Evolutionary conservation across 2,888 invertebrate species (phyloP), one percentile per base, ranked within the genome.

Genomic region (Malthinus seriepunctatus): DNA sequence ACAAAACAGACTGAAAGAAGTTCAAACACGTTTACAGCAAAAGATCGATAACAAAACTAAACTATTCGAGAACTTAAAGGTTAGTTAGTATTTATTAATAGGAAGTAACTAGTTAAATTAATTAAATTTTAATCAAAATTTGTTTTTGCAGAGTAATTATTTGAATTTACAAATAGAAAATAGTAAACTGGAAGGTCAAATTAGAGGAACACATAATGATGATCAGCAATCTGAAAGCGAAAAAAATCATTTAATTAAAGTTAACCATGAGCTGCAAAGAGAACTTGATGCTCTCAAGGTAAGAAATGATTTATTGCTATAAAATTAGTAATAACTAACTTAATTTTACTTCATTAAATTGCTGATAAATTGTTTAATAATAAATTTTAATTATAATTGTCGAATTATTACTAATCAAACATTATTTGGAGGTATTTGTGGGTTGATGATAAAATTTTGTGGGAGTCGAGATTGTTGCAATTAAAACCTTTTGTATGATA

Each of bases 21-120:
- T 81, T 3, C 75, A 80, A 63, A 79, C 80, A 15, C 81, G 84
- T 62, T 56, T 81, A n/a, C 79, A 81, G 51, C 79, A 80, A 65
- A 73, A 72, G 5, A 65, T 70, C 44, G 67, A 62, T 23, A 71
- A 73, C 11, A 77, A 73, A 45, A 78, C 79, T 15, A 74, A 65
- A 56, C 33, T 60, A n/a, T 53, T 67, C 38, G 64, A 64, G 35
- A 62, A 66, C 55, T 56, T 71, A 32, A 64, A 64, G 58, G 68
- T 70, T 49, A 42, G 14, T 32, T n/a, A n/a, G n/a, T n/a, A n/a
- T n/a, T n/a, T n/a, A n/a, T n/a, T n/a, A n/a, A n/a, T n/a, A n/a
- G n/a, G n/a, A n/a, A 53, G 14, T 50, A 52, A 11, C 49, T 39
- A 53, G 11, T 33, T 46, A 12, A 8, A 23, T 44, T 58, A 56